Evolutionary conservation across 2,888 invertebrate genomes (phyloP), one percentile per base, ranked within the genome.

Genomic region (Conops quadrifasciatus): DNA sequence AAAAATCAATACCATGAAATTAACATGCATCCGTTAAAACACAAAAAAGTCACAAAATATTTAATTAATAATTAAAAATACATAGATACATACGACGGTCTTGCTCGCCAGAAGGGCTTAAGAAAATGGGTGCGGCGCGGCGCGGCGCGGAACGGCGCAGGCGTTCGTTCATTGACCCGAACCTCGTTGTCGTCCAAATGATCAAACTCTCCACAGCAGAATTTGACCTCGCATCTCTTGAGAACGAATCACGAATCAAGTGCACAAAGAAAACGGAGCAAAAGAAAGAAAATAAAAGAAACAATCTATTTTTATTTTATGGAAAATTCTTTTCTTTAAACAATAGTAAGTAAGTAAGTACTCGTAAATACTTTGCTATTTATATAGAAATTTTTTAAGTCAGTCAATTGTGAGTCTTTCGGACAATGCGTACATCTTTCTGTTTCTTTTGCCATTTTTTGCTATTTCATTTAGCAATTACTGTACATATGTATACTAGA

Each of bases 31-130:
- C 62, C 19, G 19, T n/a, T n/a, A n/a, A n/a, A n/a, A n/a, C n/a
- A n/a, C n/a, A n/a, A n/a, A n/a, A n/a, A n/a, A n/a, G n/a, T n/a
- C n/a, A n/a, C n/a, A n/a, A n/a, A n/a, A n/a, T n/a, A n/a, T n/a
- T n/a, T n/a, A n/a, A n/a, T n/a, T 43, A 62, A 62, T 62, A 62
- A 62, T 62, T 62, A 62, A 62, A 62, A 43, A 62, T 43, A n/a
- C n/a, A n/a, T n/a, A n/a, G n/a, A n/a, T n/a, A n/a, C n/a, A n/a
- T n/a, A n/a, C n/a, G n/a, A n/a, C n/a, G n/a, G n/a, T n/a, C n/a
- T n/a, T n/a, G n/a, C n/a, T n/a, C n/a, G n/a, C n/a, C n/a, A n/a
- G 13, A 11, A 43, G 49, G n/a, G 13, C 49, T 49, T 19, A n/a
- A 4, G 49, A 4, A 49, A 49, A 49, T 16, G 49, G 49, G n/a